phyloP scores from a whole-genome alignment of 2,113 vertebrate species.

The Varanus komodoensis region DNA sequence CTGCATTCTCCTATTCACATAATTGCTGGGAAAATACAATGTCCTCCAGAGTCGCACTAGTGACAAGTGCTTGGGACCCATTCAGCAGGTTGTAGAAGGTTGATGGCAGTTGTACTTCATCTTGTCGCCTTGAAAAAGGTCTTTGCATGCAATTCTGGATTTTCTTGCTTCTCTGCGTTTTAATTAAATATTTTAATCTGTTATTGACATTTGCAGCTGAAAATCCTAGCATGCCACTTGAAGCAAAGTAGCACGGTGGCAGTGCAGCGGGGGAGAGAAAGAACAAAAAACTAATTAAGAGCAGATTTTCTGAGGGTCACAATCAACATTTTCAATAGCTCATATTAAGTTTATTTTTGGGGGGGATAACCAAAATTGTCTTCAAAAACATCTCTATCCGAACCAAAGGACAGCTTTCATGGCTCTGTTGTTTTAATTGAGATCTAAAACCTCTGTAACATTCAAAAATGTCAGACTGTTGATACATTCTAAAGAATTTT shows the following conservation, averaged over 20 bases:
- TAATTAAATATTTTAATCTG: slow-evolving; percentile 44
- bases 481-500: slow-evolving; percentile 38
- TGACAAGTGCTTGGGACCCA: neutral
- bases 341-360: neutral
- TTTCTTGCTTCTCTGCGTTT: neutral
- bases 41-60: neutral
- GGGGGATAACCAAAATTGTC: neutral
- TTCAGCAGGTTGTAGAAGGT: neutral
- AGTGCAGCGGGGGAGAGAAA: no score
- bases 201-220: slow-evolving; percentile 25
- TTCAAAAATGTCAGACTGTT: slow-evolving; percentile 29
- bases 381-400: slow-evolving; percentile 39
- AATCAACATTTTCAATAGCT: slow-evolving; percentile 35
- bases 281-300: slow-evolving; percentile 30
- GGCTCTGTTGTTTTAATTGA: slow-evolving; percentile 20
- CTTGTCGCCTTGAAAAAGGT: neutral
- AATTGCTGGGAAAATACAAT: neutral
- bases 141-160: neutral
- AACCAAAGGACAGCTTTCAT: slow-evolving; percentile 14
- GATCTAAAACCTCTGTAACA: slow-evolving; percentile 39
- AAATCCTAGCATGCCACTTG: slow-evolving; percentile 33
- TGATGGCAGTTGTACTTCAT: neutral
- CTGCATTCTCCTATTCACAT: neutral
- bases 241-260: slow-evolving; percentile 22
- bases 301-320: neutral